A percentile compares a stretch with the other conserved stretches of the same genome.
Evolutionary conservation across 2,113 vertebrate species (phyloP).

Genomic region (Merops nubicus): DNA sequence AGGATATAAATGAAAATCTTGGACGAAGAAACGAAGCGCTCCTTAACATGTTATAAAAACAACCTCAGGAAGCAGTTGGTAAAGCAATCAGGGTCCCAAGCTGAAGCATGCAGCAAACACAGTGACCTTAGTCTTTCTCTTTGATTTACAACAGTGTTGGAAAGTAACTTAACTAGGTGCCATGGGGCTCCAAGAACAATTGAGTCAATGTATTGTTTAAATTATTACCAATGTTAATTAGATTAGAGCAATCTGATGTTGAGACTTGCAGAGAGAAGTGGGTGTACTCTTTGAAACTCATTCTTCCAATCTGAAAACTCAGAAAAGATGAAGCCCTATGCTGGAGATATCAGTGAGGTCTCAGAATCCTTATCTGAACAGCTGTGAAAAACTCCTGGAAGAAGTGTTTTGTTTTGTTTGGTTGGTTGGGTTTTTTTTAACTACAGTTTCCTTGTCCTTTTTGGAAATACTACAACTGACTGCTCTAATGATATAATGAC

Average conservation of each 20-base stretch:
- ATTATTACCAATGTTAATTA: slow-evolving; percentile 75
- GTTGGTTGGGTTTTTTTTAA: not conserved
- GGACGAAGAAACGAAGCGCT: slow-evolving; percentile 24
- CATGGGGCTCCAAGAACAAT: slow-evolving; percentile 46
- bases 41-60: slow-evolving; percentile 53
- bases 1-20: not conserved
- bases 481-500: not conserved
- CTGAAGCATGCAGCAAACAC: slow-evolving; percentile 61
- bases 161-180: slow-evolving; percentile 72
- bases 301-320: slow-evolving; percentile 70
- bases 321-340: slow-evolving; percentile 60
- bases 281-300: slow-evolving; percentile 61
- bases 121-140: slow-evolving; percentile 52
- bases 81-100: slow-evolving; percentile 74
- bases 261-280: slow-evolving; percentile 45
- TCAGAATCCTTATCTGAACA: slow-evolving; percentile 67
- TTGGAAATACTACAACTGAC: not conserved
- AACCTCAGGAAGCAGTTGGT: slow-evolving; percentile 76
- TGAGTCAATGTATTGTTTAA: slow-evolving; percentile 69
- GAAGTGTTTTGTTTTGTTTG: not conserved
- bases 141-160: slow-evolving; percentile 73
- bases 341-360: slow-evolving; percentile 60
- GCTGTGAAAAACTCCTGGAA: not conserved
- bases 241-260: slow-evolving; percentile 74
- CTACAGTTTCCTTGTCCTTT: not conserved